Conservation (phyloP, 2,888 invertebrate genomes). For the Melinaea marsaeus region DNA sequence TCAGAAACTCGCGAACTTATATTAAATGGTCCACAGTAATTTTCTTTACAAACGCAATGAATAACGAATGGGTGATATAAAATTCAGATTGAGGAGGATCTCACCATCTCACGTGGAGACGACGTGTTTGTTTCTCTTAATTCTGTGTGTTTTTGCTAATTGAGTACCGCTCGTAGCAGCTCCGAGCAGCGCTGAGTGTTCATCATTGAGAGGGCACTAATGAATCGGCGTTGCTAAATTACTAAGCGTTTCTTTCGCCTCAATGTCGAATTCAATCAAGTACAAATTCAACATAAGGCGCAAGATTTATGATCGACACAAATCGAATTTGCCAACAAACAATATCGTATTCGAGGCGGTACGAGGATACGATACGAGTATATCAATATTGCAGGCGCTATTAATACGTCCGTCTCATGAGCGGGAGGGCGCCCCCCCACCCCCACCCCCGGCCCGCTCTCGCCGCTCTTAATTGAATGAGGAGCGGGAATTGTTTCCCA, state of each 20-base stretch:
- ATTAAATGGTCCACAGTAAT: slow-evolving; percentile 77
- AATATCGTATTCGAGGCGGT: slow-evolving; percentile 75
- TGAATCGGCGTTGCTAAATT: slow-evolving; percentile 35
- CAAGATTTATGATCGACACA: slow-evolving; percentile 78
- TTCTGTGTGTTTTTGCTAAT: slow-evolving; percentile 77
- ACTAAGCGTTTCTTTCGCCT: slow-evolving; percentile 47
- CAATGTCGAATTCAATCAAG: slow-evolving; percentile 69
- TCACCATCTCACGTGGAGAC: slow-evolving; percentile 62
- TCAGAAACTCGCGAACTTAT: slow-evolving; percentile 63
- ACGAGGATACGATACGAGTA: slow-evolving; percentile 74
- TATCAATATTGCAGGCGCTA: slow-evolving; percentile 79
- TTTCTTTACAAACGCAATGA: slow-evolving; percentile 75
- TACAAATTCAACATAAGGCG: slow-evolving; percentile 75
- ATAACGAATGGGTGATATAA: slow-evolving; percentile 74
- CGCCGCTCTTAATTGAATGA: slow-evolving; percentile 79
- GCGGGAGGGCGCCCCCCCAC: slow-evolving; percentile 46
- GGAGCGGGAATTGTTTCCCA: slow-evolving; percentile 79
- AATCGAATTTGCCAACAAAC: slow-evolving; percentile 78
- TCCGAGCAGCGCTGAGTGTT: slow-evolving; percentile 38
- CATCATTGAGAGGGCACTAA: slow-evolving; percentile 49
- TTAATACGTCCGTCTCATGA: slow-evolving; percentile 78
- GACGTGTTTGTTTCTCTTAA: slow-evolving; percentile 74
- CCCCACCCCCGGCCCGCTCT: slow-evolving; percentile 57
- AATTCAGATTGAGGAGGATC: slow-evolving; percentile 69
- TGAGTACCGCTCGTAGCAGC: slow-evolving; percentile 66